A percentile compares a stretch with the other conserved stretches of the same genome.
Conservation (phyloP, 2,113 vertebrate genomes). For the Meriones unguiculatus region DNA sequence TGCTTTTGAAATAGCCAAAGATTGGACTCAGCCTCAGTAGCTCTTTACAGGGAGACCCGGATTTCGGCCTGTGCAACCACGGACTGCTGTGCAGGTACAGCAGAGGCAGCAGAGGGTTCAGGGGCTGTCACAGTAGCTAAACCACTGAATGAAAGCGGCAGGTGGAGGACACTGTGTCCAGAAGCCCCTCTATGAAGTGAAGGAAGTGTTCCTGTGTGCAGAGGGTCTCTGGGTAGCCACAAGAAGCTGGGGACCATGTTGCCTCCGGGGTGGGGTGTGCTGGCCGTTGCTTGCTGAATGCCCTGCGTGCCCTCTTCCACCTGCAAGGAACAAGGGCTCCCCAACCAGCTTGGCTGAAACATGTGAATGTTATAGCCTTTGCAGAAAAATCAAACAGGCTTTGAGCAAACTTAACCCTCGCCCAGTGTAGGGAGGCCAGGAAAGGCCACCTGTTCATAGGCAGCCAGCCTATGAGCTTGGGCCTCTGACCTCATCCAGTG, state of each 20-base stretch:
- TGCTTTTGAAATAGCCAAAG: background rate
- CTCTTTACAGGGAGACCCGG: background rate
- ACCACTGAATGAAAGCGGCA: too few relatives aligned
- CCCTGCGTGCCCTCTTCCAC: background rate
- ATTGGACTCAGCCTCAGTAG: background rate
- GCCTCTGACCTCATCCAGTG: background rate
- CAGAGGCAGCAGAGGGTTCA: background rate
- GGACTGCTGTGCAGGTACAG: background rate
- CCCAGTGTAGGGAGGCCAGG: background rate
- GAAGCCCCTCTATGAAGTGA: fast-evolving
- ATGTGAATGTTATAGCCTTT: background rate
- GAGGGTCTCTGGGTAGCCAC: background rate
- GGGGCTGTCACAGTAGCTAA: fast-evolving
- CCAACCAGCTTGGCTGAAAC: background rate
- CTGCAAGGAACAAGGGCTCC: background rate
- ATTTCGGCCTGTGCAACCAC: fast-evolving
- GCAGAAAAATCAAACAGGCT: background rate
- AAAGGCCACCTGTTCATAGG: background rate
- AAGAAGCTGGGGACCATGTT: background rate
- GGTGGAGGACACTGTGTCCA: fast-evolving
- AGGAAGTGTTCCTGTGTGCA: fast-evolving
- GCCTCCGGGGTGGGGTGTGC: background rate
- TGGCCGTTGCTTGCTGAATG: background rate
- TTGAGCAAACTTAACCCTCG: background rate
- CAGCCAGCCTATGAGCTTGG: background rate